phyloP scores from a whole-genome alignment of 2,888 invertebrate species.

The Cistogaster globosa region DNA sequence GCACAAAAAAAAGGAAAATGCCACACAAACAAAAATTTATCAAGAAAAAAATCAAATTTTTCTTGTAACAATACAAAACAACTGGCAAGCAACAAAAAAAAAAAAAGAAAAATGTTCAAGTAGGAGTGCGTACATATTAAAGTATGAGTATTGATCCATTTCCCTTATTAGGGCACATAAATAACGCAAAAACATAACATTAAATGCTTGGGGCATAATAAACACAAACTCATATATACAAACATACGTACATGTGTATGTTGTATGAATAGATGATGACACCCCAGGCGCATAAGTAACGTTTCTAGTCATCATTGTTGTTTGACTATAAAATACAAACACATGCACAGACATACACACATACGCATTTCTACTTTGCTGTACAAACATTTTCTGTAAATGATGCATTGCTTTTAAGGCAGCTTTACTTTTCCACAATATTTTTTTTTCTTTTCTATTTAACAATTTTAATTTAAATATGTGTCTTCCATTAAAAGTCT shows the following conservation, averaged over 20 bases:
- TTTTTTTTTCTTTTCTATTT: neutral
- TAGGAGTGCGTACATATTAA: neutral
- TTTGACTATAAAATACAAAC: constrained; percentile 10
- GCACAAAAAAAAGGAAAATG: constrained; percentile 21
- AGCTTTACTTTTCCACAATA: constrained; percentile 15
- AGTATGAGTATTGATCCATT: constrained; percentile 25
- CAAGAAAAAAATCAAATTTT: constrained; percentile 39
- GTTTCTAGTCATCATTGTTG: constrained; percentile 46
- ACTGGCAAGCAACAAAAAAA: constrained; percentile 2
- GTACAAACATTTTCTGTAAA: constrained; percentile 43
- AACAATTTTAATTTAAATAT: too few relatives aligned
- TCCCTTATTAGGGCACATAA: constrained; percentile 23
- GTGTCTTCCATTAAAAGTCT: neutral
- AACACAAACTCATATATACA: constrained; percentile 37
- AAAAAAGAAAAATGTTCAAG: neutral
- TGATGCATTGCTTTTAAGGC: constrained; percentile 63
- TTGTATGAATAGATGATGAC: constrained; percentile 49
- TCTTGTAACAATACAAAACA: constrained; percentile 16
- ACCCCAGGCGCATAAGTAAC: constrained; percentile 58
- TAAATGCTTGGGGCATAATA: constrained; percentile 61
- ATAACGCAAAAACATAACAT: constrained; percentile 50
- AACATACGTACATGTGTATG: neutral
- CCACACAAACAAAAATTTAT: neutral
- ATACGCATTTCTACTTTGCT: neutral
- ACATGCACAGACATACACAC: constrained; percentile 12